A percentile compares a stretch with the other conserved stretches of the same genome.
Evolutionary conservation across 1,140 invertebrate genomes (phyloP).

Genomic region (Phymorhynchus buccinoides): DNA sequence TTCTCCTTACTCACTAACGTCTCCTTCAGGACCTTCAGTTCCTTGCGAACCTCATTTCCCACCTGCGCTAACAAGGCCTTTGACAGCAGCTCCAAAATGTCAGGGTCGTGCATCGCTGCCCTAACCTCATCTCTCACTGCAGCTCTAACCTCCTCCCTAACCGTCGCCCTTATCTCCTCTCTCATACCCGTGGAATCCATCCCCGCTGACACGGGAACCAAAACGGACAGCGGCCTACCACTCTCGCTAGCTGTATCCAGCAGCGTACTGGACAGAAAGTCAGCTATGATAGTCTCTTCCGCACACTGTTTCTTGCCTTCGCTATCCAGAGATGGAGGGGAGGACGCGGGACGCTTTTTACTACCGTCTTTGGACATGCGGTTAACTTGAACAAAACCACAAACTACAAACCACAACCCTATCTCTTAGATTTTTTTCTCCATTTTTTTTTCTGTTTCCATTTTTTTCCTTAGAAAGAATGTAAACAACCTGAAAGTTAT

Average conservation of each 20-base stretch:
- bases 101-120: not conserved
- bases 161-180: not conserved
- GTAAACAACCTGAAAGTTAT: no score
- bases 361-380: not conserved
- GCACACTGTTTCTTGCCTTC: not conserved
- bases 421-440: no score
- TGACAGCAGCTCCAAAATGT: not conserved
- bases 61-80: not conserved
- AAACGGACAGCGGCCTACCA: no score
- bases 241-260: not conserved
- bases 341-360: not conserved
- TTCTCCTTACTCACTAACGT: not conserved
- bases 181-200: no score
- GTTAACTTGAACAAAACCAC: no score
- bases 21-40: not conserved
- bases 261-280: not conserved
- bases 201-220: not conserved
- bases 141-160: not conserved
- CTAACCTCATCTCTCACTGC: not conserved
- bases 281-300: not conserved
- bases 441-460: no score
- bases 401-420: no score
- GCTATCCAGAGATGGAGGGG: not conserved
- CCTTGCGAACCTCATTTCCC: not conserved
- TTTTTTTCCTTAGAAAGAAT: no score